A percentile compares a stretch with the other conserved stretches of the same genome.
Conservation (phyloP, 2,888 invertebrate genomes). For the Temnothorax unifasciatus region DNA sequence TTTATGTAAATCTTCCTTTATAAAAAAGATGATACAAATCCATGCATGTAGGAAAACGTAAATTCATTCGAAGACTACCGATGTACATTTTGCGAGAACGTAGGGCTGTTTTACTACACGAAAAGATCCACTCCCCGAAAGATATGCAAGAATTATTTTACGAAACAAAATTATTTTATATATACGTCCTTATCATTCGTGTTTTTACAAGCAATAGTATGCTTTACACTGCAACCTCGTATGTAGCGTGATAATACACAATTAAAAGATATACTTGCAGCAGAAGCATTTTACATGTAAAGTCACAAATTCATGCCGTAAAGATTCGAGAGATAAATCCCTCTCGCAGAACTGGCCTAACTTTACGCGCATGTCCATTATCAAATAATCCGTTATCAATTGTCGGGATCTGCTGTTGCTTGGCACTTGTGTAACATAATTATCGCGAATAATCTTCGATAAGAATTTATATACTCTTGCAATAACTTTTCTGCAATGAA, state of each 20-base stretch:
- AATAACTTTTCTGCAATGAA: constrained; percentile 45
- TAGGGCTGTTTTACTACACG: background rate
- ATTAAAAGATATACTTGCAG: constrained; percentile 28
- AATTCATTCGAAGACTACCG: constrained; percentile 6
- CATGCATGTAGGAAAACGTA: background rate
- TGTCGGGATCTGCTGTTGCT: constrained; percentile 41
- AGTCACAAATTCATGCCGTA: constrained; percentile 32
- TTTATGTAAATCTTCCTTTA: background rate
- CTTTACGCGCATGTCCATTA: background rate
- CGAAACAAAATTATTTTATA: background rate
- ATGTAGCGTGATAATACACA: background rate
- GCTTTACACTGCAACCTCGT: constrained; percentile 18
- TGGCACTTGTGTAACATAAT: constrained; percentile 63
- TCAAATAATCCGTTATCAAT: background rate
- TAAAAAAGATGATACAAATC: constrained; percentile 16
- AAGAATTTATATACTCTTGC: constrained; percentile 35
- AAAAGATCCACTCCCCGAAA: constrained; percentile 17
- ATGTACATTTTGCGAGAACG: constrained; percentile 3
- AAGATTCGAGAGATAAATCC: background rate
- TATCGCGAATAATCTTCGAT: constrained; percentile 37
- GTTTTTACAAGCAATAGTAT: constrained; percentile 34
- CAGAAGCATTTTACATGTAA: constrained; percentile 18
- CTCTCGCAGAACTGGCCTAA: constrained; percentile 5
- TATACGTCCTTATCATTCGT: background rate
- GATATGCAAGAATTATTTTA: constrained; percentile 27